Conservation (phyloP, 2,888 invertebrate species). For the Pyrocoelia pectoralis region DNA sequence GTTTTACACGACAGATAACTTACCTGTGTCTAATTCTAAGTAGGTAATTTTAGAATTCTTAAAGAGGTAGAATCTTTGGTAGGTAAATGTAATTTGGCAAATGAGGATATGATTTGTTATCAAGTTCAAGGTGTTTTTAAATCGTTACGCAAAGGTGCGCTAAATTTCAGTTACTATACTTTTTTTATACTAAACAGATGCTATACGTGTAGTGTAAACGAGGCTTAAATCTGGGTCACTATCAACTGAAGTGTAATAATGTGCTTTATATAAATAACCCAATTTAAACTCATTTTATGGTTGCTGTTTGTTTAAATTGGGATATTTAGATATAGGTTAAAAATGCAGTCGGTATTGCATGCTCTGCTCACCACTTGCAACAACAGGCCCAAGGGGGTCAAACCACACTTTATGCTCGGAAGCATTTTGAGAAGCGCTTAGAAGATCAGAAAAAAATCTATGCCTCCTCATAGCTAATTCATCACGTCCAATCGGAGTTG, state of each 20-base stretch:
- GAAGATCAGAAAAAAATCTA: conserved; percentile 79
- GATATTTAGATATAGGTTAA: not conserved
- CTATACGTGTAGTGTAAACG: no score
- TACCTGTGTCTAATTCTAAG: no score
- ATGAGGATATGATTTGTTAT: no score
- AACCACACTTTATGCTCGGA: conserved; percentile 79
- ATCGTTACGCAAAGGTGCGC: no score
- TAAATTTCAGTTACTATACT: no score
- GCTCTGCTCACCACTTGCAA: conserved; percentile 70
- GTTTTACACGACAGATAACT: no score
- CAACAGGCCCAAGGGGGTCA: conserved; percentile 74
- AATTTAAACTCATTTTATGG: conserved; percentile 5
- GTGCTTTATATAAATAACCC: conserved; percentile 5
- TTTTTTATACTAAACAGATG: no score
- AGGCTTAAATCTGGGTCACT: not conserved
- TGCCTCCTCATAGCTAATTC: conserved; percentile 79
- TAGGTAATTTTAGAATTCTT: no score
- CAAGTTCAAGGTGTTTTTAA: no score
- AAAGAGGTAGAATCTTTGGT: no score
- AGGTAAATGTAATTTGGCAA: no score
- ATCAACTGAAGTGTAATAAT: not conserved
- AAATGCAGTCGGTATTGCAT: not conserved
- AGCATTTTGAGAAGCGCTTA: conserved; percentile 75
- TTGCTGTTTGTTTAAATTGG: not conserved
- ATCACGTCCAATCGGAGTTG: conserved; percentile 80